Evolutionary conservation across 2,113 vertebrate genomes (phyloP), one percentile per base, ranked within the genome.

Genomic region (Sturnus vulgaris): DNA sequence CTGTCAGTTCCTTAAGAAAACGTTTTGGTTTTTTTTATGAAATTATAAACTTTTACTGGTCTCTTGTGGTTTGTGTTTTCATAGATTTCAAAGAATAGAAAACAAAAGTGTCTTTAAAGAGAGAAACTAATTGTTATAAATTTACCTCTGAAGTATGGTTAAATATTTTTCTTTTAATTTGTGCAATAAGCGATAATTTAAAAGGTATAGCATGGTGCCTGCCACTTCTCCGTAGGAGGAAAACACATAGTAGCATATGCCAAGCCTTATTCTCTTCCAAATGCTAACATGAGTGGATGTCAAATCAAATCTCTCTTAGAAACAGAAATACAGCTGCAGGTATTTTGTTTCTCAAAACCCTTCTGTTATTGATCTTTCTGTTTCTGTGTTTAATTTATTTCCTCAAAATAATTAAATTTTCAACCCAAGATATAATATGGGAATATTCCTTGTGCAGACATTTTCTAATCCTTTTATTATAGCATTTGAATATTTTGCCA

Each of bases 121-220:
- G 83, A 57, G 37, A 87, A 87, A 76, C 49, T 98, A 96, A 96
- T 94, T 86, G 33, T 93, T 95, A 82, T 91, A 96, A 94, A 97
- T 95, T 97, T 96, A 79, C 52, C 35, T 90, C 37, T 63, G 68
- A 97, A 96, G 85, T 60, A 90, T 88, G 70, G 89, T 97, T 86
- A 97, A 98, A 92, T 95, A 94, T 96, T 96, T 95, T 64, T 73
- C 82, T 96, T 96, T 96, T 93, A 95, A 95, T 94, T 91, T 91
- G 70, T 88, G 72, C 95, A 96, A 86, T 88, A 96, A 94, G 49
- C 65, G 80, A 90, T 64, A 88, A 94, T 96, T 97, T 97, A 68
- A 93, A 94, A 95, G 47, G 31, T 93, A 88, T 90, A 95, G 93
- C 96, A 96, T 86, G 82, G 92, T 94, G 86, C 86, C 84, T 97